Percentiles rank a stretch among this genome's conserved stretches.
Evolutionary conservation across 2,113 vertebrate genomes (phyloP).

Genomic region (Dasyornis broadbenti): DNA sequence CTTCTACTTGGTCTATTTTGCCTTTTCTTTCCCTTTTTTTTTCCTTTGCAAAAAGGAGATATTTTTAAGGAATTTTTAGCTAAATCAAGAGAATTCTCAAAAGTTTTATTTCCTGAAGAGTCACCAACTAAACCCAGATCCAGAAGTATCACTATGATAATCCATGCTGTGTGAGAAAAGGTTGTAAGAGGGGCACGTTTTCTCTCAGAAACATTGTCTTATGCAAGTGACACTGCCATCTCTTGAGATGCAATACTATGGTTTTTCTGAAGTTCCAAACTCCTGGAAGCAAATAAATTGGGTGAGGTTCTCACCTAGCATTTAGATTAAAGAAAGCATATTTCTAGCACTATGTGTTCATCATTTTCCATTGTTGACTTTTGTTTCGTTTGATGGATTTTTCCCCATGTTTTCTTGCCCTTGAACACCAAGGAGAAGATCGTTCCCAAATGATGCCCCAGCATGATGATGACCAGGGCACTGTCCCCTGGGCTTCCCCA

Average conservation of each 20-base stretch:
- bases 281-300: background rate
- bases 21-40: background rate
- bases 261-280: background rate
- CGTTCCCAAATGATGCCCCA: background rate
- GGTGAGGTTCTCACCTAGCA: background rate
- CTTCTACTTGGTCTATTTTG: background rate
- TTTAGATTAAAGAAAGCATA: background rate
- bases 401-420: background rate
- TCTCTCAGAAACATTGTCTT: background rate
- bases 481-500: background rate
- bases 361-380: background rate
- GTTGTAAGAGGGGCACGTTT: rapidly evolving
- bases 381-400: background rate
- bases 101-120: background rate
- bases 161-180: background rate
- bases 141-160: background rate
- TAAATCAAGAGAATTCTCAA: background rate
- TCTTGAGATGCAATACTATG: background rate
- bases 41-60: background rate
- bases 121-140: background rate
- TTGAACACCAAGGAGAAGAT: background rate
- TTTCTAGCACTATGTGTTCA: background rate
- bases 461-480: rapidly evolving
- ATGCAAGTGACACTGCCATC: background rate
- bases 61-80: background rate